Base-by-base conservation (phyloP, 1,140 invertebrate species). In the Sminthurides bifidus region DNA sequence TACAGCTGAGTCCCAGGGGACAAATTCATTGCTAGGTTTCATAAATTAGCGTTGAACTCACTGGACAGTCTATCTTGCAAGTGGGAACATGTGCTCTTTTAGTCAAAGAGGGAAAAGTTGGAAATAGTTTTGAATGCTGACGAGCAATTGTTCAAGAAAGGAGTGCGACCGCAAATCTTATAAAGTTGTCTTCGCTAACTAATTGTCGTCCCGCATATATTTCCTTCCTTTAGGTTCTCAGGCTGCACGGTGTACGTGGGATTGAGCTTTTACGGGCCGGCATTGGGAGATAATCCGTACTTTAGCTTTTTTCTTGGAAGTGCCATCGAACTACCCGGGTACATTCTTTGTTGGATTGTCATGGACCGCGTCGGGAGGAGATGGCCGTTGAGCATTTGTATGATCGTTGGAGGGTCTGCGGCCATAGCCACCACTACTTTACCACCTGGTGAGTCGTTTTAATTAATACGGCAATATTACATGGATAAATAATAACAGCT, bases 211-310 rank as follows among this genome's bases (percentile, higher is more conserved):
- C n/a, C n/a, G 33, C 33, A n/a, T n/a, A 10, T n/a, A 35, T n/a
- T 35, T n/a, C n/a, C 56, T 53, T 46, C 57, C 63, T 49, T 44
- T 74, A 71, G 79, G 79, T 79, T 81, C 64, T 76, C 77, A 15
- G 79, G 78, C 65, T 76, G 87, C 64, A 87, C 85, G 70, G 87
- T 90, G 3, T 91, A 90, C 61, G 81, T 91, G 8, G 87, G 85
- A 0, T 70, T 89, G 40, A 88, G 84, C 58, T 88, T 90, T 66
- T 91, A 91, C 61, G 85, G 87, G 0, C 87, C 87, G 14, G 81
- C 85, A 6, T 75, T 92, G 17, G 87, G 85, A 23, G 84, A 75
- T 59, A 84, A 88, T 69, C 81, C 87, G 64, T 87, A 90, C 69
- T 74, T 91, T 56, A 89, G 85, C 66, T 91, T 91, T 68, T 80